Percentiles rank a stretch among this genome's conserved stretches.
Evolutionary conservation across 30 jellyfish, hydroid and myxozoan species (phyloP).

Genomic region (Hydractinia symbiolongicarpus): DNA sequence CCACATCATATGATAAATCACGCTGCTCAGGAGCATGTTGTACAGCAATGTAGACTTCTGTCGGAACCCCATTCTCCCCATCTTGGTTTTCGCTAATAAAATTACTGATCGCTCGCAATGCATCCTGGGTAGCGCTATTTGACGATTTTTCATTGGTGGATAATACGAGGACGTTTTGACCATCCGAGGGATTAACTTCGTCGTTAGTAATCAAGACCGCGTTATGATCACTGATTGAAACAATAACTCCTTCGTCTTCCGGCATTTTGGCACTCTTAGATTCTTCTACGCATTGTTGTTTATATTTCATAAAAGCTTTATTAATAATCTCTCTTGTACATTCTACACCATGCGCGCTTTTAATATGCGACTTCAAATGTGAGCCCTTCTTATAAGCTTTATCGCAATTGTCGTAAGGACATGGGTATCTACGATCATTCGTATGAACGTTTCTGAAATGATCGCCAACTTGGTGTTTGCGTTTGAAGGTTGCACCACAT

Average conservation of each 20-base stretch:
- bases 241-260: background rate
- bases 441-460: background rate
- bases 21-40: too few species aligned
- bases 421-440: conserved; percentile 2
- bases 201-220: background rate
- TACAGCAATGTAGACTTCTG: too few species aligned
- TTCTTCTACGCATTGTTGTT: background rate
- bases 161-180: conserved; percentile 2
- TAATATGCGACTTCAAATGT: background rate
- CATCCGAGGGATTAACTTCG: background rate
- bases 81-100: background rate
- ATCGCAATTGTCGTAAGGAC: conserved; percentile 4
- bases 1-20: too few species aligned
- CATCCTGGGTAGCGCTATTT: background rate
- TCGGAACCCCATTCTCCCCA: background rate
- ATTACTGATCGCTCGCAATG: background rate
- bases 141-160: background rate
- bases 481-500: conserved; percentile 9
- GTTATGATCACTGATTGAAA: conserved; percentile 12
- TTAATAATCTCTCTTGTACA: background rate
- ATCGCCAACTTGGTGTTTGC: background rate
- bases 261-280: background rate
- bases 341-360: background rate
- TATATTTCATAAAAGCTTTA: background rate
- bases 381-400: background rate